phyloP scores from a whole-genome alignment of 2,888 invertebrate genomes.

The Zhuqinia jingwanae region DNA sequence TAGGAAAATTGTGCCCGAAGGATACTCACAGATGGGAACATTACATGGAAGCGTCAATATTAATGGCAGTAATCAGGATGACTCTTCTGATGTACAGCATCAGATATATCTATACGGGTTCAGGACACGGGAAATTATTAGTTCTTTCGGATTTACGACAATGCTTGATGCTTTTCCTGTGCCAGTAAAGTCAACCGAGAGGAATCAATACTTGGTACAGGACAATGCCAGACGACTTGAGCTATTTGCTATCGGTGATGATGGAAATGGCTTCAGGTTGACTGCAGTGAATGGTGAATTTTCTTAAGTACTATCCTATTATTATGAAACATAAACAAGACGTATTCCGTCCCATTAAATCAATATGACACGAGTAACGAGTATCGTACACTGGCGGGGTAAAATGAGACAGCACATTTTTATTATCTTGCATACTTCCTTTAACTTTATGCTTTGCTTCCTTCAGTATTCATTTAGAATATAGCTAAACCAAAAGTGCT shows the following conservation, averaged over 20 bases:
- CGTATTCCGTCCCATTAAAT: too few species aligned
- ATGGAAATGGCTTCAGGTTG: slow-evolving; percentile 76
- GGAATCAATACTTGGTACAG: neutral
- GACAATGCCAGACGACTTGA: slow-evolving; percentile 66
- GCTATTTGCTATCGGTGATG: slow-evolving; percentile 75
- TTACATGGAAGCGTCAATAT: slow-evolving; percentile 83
- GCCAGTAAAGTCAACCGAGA: neutral
- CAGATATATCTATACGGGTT: slow-evolving; percentile 63
- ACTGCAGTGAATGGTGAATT: slow-evolving; percentile 70
- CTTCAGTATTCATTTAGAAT: too few species aligned
- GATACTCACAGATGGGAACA: slow-evolving; percentile 86
- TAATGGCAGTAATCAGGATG: slow-evolving; percentile 81
- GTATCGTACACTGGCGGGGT: too few species aligned
- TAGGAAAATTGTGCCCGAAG: slow-evolving; percentile 80
- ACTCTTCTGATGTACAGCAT: slow-evolving; percentile 1
- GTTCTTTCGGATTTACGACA: neutral
- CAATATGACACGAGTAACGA: too few species aligned
- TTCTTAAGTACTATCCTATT: too few species aligned
- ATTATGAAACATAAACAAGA: too few species aligned
- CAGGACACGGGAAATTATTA: slow-evolving; percentile 59
- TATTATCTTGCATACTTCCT: too few species aligned
- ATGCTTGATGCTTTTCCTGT: slow-evolving; percentile 51
- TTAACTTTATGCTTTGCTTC: too few species aligned
- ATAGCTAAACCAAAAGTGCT: too few species aligned
- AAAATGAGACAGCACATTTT: too few species aligned